Evolutionary conservation across 2,113 vertebrate species (phyloP).

Genomic region (Gobius niger): DNA sequence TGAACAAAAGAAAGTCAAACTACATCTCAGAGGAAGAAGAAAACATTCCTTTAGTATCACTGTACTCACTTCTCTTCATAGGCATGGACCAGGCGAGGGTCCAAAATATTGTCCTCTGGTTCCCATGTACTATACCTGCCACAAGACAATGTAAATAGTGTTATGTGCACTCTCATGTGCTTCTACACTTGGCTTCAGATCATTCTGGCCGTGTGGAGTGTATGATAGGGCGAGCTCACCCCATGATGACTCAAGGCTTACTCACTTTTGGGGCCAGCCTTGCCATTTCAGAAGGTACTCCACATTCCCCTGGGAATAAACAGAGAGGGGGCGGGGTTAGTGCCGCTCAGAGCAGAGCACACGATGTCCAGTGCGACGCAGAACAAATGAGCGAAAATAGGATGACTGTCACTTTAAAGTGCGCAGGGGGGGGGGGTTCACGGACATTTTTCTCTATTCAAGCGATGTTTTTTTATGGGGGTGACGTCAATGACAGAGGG

Average conservation of each 20-base stretch:
- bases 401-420: constrained; percentile 46
- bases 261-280: constrained; percentile 99
- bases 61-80: constrained; percentile 95
- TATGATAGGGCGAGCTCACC: constrained; percentile 48
- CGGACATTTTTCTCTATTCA: constrained; percentile 45
- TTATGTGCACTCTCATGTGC: not conserved
- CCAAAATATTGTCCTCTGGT: constrained; percentile 97
- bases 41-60: not conserved
- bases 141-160: constrained; percentile 11
- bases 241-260: constrained; percentile 58
- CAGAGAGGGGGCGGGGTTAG: constrained; percentile 6
- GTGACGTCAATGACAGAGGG: constrained; percentile 65
- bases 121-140: constrained; percentile 98
- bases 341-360: constrained; percentile 1
- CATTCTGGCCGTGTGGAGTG: not conserved
- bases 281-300: constrained; percentile 99
- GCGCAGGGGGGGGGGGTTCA: constrained; percentile 21
- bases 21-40: constrained; percentile 1
- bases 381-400: constrained; percentile 7
- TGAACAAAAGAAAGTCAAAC: constrained; percentile 20
- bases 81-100: constrained; percentile 95
- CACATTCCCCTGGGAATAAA: constrained; percentile 87
- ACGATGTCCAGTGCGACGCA: constrained; percentile 3
- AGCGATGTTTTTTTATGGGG: constrained; percentile 48
- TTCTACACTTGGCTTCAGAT: not conserved